Percentiles rank a stretch among this genome's conserved stretches.
phyloP scores from a whole-genome alignment of 2,113 vertebrate genomes.

The Pluvialis apricaria region DNA sequence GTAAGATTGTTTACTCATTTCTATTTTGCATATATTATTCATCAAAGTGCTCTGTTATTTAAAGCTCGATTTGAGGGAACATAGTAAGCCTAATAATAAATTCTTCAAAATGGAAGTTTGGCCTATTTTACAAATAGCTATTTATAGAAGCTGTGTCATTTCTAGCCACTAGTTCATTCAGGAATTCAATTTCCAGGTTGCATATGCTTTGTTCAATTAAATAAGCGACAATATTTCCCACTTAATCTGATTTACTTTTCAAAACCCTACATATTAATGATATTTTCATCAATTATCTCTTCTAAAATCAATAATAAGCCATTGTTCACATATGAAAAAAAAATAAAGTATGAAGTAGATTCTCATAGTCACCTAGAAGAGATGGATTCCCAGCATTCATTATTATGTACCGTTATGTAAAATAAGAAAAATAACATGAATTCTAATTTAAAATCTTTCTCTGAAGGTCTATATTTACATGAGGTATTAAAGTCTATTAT shows the following conservation, averaged over 20 bases:
- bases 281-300: background rate
- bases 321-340: background rate
- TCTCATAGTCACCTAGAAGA: background rate
- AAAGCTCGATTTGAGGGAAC: slow-evolving; percentile 30
- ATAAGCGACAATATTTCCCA: background rate
- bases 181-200: background rate
- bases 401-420: background rate
- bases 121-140: background rate
- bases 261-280: background rate
- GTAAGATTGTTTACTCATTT: slow-evolving; percentile 58
- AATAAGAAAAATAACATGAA: background rate
- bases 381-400: background rate
- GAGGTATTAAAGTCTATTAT: background rate
- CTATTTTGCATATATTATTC: slow-evolving; percentile 62
- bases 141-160: background rate
- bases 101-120: slow-evolving; percentile 25
- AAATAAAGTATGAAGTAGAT: background rate
- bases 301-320: background rate
- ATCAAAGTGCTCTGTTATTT: slow-evolving; percentile 59
- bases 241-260: background rate
- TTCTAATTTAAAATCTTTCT: background rate
- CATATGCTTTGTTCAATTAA: background rate
- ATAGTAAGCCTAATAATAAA: slow-evolving; percentile 8
- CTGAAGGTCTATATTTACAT: background rate
- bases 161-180: background rate